phyloP scores from a whole-genome alignment of 2,797 vertebrate species.

The Smutsia gigantea region DNA sequence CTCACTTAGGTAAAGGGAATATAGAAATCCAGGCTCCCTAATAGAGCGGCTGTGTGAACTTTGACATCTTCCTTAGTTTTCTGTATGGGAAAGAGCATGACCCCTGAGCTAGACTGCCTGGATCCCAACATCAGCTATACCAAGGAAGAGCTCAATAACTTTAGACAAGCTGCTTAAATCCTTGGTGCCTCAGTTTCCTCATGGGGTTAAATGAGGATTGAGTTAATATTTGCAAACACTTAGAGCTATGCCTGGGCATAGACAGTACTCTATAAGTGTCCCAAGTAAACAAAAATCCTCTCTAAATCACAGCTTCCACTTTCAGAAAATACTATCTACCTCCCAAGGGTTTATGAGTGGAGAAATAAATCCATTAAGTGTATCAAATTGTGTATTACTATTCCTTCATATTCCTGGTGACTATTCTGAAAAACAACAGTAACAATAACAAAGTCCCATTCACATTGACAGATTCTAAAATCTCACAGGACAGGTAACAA shows the following conservation, averaged over 20 bases:
- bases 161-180: not conserved
- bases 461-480: not conserved
- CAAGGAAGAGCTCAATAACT: not conserved
- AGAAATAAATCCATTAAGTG: not conserved
- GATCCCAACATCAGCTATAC: not conserved
- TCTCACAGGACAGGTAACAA: not conserved
- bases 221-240: not conserved
- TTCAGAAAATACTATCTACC: slow-evolving; percentile 22
- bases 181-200: not conserved
- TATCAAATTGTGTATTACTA: not conserved
- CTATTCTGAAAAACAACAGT: not conserved
- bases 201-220: not conserved
- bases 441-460: not conserved
- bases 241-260: not conserved
- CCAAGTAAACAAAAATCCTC: not conserved
- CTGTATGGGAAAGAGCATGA: not conserved
- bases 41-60: not conserved
- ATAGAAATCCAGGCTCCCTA: not conserved
- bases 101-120: not conserved
- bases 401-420: not conserved
- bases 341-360: not conserved
- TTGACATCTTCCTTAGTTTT: not conserved
- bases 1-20: not conserved
- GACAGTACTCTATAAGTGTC: not conserved
- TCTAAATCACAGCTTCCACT: not conserved